These are phyloP conservation scores for Cassiopea xamachana DNA, from an alignment of 30 jellyfish, hydroid and myxozoan species.

Conservation along the genomic window DNA sequence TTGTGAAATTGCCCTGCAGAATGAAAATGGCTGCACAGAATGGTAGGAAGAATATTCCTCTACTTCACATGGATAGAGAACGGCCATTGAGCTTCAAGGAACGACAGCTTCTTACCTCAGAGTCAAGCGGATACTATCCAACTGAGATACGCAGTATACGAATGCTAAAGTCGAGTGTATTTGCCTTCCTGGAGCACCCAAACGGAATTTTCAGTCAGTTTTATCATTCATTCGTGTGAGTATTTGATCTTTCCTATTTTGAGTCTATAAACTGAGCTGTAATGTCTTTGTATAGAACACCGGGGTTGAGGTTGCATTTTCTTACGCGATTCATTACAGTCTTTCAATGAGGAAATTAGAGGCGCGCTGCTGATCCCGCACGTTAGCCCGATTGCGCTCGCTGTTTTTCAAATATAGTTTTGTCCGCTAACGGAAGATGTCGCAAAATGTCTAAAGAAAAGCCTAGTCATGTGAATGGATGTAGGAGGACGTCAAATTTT, in stretches of 20 bases:
- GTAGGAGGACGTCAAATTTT: no score
- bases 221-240: slow-evolving; percentile 73
- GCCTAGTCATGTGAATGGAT: no score
- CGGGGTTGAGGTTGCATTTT: no score
- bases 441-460: no score
- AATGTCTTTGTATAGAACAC: not conserved
- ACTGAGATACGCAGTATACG: slow-evolving; percentile 20
- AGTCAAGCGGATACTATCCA: slow-evolving; percentile 38
- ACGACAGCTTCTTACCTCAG: slow-evolving; percentile 48
- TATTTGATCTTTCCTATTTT: not conserved
- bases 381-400: no score
- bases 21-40: slow-evolving; percentile 24
- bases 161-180: slow-evolving; percentile 16
- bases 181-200: slow-evolving; percentile 62
- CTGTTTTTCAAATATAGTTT: no score
- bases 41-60: slow-evolving; percentile 28
- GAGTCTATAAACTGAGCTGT: not conserved
- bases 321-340: no score
- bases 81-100: slow-evolving; percentile 62
- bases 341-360: no score
- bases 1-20: slow-evolving; percentile 7
- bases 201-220: slow-evolving; percentile 32
- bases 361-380: no score
- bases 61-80: slow-evolving; percentile 3
- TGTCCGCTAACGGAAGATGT: no score